Base-by-base conservation (phyloP, 2,113 vertebrate genomes). In the Atlantisia rogersi region DNA sequence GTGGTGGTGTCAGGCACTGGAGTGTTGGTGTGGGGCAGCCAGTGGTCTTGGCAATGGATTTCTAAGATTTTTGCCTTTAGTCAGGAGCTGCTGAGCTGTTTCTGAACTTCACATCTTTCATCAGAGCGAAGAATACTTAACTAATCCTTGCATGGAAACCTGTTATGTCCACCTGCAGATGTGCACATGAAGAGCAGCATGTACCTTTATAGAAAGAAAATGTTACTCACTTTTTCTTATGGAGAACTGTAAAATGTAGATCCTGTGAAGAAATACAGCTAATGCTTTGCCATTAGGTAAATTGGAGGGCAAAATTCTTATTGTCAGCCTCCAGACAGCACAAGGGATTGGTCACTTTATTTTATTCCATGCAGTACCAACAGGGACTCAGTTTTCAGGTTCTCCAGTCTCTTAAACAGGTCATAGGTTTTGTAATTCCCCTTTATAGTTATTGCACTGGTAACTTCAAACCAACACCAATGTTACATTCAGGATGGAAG, bases 131-230 rank as follows among this genome's bases (percentile, higher is more conserved):
- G 40, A 68, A 55, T 16, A 22, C 0, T 1, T 20, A n/a, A 85
- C 53, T 70, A 19, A 40, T 52, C 40, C 48, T 68, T 39, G 17
- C 4, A 1, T 7, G 22, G 44, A 26, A n/a, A 68, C 12, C 12
- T 2, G 0, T 64, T 14, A 29, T 82, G 4, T 35, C 31, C 5
- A 18, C 46, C 55, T 4, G 0, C 35, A 62, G 11, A 12, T 17
- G 37, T 37, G 14, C 20, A 24, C 7, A 15, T n/a, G 9, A 31
- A 35, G 39, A 65, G 6, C 5, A 53, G 1, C 26, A 12, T 1
- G 1, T 67, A 39, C n/a, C 37, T 59, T 65, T 59, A 16, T 4
- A 44, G n/a, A 20, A 60, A 82, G 32, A 44, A 74, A 74, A 50
- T 2, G 0, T 40, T 42, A 37, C 7, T 11, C 1, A 1, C 16